A percentile compares a stretch with the other conserved stretches of the same genome.
These are phyloP conservation scores for Zeugodacus cucurbitae DNA, from an alignment of 1,140 invertebrate species.

Conservation along the genomic window DNA sequence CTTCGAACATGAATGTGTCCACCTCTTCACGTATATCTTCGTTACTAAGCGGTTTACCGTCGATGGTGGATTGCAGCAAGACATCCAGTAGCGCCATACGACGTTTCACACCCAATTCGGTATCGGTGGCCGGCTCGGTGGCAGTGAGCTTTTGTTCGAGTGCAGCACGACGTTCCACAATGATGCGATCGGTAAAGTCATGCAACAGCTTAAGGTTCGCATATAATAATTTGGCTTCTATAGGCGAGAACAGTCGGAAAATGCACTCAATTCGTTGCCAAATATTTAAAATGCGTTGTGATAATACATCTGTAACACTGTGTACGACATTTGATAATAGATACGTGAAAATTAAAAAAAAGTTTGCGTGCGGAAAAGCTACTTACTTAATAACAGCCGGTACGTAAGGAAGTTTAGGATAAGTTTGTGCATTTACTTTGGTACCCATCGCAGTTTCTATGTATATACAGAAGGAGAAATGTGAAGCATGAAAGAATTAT, in stretches of 20 bases:
- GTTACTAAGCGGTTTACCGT: conserved; percentile 71
- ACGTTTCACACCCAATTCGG: conserved; percentile 68
- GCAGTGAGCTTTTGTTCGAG: conserved; percentile 24
- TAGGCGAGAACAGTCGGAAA: conserved; percentile 49
- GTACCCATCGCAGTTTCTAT: conserved; percentile 85
- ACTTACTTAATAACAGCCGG: conserved; percentile 74
- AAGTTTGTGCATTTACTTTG: conserved; percentile 77
- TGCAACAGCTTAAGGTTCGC: conserved; percentile 66
- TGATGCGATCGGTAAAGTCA: conserved; percentile 53
- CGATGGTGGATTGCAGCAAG: conserved; percentile 73
- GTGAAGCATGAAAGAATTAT: too few species aligned
- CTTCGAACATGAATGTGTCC: conserved; percentile 83
- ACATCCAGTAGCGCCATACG: conserved; percentile 82
- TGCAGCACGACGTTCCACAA: conserved; percentile 40
- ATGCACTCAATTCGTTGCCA: conserved; percentile 55
- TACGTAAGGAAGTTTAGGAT: conserved; percentile 78
- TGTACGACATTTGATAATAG: background rate
- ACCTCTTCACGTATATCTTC: conserved; percentile 78
- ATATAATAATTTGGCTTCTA: conserved; percentile 68
- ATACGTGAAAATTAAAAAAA: background rate
- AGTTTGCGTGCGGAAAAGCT: background rate
- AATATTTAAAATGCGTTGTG: conserved; percentile 49
- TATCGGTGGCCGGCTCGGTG: background rate
- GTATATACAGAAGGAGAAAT: background rate
- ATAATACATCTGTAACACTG: conserved; percentile 55